Evolutionary conservation across 1,140 invertebrate genomes (phyloP).

Genomic region (Batillaria attramentaria): DNA sequence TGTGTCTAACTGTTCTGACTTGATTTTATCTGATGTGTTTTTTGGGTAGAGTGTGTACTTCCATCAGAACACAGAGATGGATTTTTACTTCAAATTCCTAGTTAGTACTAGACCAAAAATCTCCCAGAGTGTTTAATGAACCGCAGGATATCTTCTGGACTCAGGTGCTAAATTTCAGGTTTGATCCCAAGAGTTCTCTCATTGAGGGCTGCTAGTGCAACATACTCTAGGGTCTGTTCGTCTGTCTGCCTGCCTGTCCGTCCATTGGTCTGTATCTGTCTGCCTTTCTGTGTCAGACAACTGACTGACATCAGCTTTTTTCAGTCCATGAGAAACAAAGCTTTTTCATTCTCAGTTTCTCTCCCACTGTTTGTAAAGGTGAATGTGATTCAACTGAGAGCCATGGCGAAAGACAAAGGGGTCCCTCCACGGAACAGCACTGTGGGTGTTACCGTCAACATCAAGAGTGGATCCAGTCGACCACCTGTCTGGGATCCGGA

Average conservation of each 20-base stretch:
- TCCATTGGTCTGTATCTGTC: background rate
- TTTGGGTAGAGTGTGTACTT: no score
- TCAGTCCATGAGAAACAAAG: no score
- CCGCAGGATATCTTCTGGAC: no score
- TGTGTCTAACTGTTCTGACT: no score
- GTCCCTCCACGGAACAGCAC: conserved; percentile 43
- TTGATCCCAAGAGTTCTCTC: background rate
- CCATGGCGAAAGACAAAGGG: conserved; percentile 57
- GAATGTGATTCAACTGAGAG: conserved; percentile 42
- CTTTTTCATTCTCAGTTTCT: background rate
- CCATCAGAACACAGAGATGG: no score
- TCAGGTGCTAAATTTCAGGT: no score
- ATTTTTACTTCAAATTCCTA: no score
- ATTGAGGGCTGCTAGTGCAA: background rate
- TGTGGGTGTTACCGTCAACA: conserved; percentile 49
- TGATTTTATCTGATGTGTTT: no score
- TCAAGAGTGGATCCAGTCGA: conserved; percentile 49
- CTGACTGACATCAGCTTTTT: no score
- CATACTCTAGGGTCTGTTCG: background rate
- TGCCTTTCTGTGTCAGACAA: background rate
- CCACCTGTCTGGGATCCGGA: conserved; percentile 54
- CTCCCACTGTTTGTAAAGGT: conserved; percentile 27
- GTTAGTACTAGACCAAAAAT: no score
- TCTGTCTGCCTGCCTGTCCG: background rate
- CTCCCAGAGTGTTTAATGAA: no score